Evolutionary conservation across 1,140 invertebrate species (phyloP), one percentile per base, ranked within the genome.

Genomic region (Formica exsecta): DNA sequence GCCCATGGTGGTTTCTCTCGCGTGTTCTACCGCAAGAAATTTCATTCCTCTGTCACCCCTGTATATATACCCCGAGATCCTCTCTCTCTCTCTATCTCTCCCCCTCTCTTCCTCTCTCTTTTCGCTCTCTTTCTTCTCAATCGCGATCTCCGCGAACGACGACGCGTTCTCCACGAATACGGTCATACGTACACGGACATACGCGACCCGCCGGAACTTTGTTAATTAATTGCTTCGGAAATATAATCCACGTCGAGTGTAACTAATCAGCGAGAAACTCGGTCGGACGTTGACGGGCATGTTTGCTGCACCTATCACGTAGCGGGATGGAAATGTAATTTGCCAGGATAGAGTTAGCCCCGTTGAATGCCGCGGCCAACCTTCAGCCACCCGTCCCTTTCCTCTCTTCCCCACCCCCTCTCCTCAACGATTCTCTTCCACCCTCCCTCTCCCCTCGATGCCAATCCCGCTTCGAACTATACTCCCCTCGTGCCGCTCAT

Each of bases 241-340:
- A 92, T 92, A 91, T 89, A 92, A 92, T 92, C 86, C 89, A 68
- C 83, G 84, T 89, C 80, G 84, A 80, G 88, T 87, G 84, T 89
- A 89, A 92, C 92, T 93, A 91, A 91, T 93, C 90, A 90, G 83
- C 84, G 64, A 86, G 90, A 90, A 92, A 92, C 87, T 92, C 87
- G 84, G 91, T 90, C 76, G 88, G 91, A 91, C 89, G 88, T 91
- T 92, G 91, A 91, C 86, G 86, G 90, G 90, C 91, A 88, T 92
- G 90, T 92, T 91, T 92, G 87, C 89, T 92, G 87, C 89, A 88
- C 87, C 89, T 92, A 91, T 92, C 91, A 89, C 83, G 91, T 90
- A 92, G 88, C 71, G 81, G 91, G 91, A 92, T 92, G 87, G 88
- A 92, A 93, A 92, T 92, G 90, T 90, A 93, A 93, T 92, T 92